Evolutionary conservation across 2,888 invertebrate species (phyloP).

Genomic region (Synergus gifuensis): DNA sequence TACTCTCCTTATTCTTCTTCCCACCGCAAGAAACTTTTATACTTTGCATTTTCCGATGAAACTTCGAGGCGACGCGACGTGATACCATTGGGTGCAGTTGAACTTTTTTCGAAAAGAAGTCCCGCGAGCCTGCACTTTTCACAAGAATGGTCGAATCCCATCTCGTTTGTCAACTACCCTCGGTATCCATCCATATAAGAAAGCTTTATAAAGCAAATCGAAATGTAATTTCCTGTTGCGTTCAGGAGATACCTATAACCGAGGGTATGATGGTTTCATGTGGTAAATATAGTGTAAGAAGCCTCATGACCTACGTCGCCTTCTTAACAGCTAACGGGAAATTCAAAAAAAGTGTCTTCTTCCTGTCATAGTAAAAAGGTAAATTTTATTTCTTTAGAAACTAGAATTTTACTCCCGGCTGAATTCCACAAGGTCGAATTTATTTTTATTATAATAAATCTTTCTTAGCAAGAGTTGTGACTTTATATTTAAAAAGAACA

Average conservation of each 20-base stretch:
- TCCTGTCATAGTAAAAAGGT: background rate
- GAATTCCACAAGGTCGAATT: background rate
- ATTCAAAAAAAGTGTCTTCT: background rate
- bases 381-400: no score
- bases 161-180: conserved; percentile 42
- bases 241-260: conserved; percentile 54
- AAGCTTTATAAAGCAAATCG: conserved; percentile 66
- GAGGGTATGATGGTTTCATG: conserved; percentile 49
- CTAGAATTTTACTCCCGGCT: background rate
- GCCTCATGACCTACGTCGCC: conserved; percentile 39
- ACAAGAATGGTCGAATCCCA: conserved; percentile 49
- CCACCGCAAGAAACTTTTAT: conserved; percentile 56
- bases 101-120: conserved; percentile 5
- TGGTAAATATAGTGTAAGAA: conserved; percentile 58
- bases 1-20: conserved; percentile 52
- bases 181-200: conserved; percentile 23
- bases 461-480: background rate
- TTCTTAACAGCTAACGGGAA: background rate
- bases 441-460: background rate
- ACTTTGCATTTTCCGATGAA: conserved; percentile 58
- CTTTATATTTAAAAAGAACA: background rate
- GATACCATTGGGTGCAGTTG: conserved; percentile 47
- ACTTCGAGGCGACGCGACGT: conserved; percentile 54
- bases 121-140: background rate
- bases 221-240: conserved; percentile 69